Conservation (phyloP, 2,888 invertebrate species). For the Theodoxus fluviatilis region DNA sequence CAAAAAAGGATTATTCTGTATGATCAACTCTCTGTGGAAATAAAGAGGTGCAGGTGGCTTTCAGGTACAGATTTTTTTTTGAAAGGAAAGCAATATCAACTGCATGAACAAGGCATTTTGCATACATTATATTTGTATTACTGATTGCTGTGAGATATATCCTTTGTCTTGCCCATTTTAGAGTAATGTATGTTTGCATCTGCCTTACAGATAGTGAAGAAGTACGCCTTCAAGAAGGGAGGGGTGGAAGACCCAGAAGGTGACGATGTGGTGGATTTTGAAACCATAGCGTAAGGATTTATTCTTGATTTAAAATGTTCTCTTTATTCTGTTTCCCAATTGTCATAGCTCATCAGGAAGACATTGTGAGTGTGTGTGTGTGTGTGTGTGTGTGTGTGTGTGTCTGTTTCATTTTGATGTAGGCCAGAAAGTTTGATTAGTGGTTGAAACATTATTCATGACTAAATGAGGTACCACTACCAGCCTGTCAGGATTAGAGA, state of each 20-base stretch:
- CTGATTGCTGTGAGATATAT: background rate
- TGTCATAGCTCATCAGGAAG: background rate
- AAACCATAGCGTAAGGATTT: constrained; percentile 78
- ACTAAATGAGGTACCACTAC: too few relatives aligned
- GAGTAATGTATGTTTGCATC: background rate
- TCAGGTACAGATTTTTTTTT: too few relatives aligned
- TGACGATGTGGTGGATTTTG: constrained; percentile 76
- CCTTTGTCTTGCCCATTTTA: background rate
- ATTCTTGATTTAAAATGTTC: background rate
- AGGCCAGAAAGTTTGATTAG: too few relatives aligned
- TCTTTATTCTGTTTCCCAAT: background rate
- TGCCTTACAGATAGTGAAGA: constrained; percentile 69
- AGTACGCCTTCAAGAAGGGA: constrained; percentile 78
- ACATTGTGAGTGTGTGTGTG: background rate
- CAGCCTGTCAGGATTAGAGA: too few relatives aligned
- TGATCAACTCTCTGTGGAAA: too few relatives aligned
- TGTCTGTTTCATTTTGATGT: background rate
- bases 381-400: background rate
- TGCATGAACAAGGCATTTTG: background rate
- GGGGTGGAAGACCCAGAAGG: constrained; percentile 42
- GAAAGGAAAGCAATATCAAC: too few relatives aligned
- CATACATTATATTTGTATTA: background rate
- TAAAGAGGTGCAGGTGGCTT: too few relatives aligned
- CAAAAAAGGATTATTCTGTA: too few relatives aligned
- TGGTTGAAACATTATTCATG: too few relatives aligned